A percentile compares a stretch with the other conserved stretches of the same genome.
These are phyloP conservation scores for Cynocephalus volans DNA, from an alignment of 2,113 vertebrate species.

Conservation along the genomic window DNA sequence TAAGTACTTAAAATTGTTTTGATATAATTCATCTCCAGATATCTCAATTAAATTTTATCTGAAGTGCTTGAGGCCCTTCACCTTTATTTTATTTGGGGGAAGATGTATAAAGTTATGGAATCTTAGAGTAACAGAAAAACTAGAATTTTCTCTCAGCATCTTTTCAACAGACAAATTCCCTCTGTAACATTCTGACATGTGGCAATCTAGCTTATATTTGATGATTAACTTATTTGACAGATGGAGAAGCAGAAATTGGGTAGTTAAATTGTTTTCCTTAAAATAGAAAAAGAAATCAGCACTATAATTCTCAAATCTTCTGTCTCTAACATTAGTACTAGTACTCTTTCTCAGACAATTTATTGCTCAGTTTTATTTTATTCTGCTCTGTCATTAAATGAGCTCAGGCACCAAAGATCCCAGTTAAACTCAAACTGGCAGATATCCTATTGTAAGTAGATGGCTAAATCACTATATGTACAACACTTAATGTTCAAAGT, in stretches of 20 bases:
- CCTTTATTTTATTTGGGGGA: conserved; percentile 54
- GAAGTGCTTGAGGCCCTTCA: conserved; percentile 48
- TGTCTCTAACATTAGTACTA: conserved; percentile 57
- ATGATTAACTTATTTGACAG: conserved; percentile 51
- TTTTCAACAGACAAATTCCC: conserved; percentile 45
- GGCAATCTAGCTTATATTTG: conserved; percentile 48
- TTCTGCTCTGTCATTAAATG: background rate
- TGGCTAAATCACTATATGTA: background rate
- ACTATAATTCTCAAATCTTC: conserved; percentile 20
- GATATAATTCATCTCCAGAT: conserved; percentile 66
- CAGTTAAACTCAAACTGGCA: conserved; percentile 16
- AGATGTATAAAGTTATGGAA: conserved; percentile 60
- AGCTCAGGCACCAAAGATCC: conserved; percentile 36
- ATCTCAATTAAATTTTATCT: conserved; percentile 63
- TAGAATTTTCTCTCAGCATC: background rate
- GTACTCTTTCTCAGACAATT: conserved; percentile 43
- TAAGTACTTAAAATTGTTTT: conserved; percentile 69
- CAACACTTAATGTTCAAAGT: conserved; percentile 22
- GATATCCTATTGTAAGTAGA: background rate
- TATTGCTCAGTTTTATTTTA: background rate
- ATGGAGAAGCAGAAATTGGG: conserved; percentile 44
- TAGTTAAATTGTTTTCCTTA: conserved; percentile 10
- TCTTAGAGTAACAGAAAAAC: conserved; percentile 48
- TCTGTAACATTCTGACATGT: conserved; percentile 49
- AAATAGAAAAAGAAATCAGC: conserved; percentile 24